Conservation (phyloP, 37 sponge, comb jelly and placozoan species). For the Eunapius fragilis region DNA sequence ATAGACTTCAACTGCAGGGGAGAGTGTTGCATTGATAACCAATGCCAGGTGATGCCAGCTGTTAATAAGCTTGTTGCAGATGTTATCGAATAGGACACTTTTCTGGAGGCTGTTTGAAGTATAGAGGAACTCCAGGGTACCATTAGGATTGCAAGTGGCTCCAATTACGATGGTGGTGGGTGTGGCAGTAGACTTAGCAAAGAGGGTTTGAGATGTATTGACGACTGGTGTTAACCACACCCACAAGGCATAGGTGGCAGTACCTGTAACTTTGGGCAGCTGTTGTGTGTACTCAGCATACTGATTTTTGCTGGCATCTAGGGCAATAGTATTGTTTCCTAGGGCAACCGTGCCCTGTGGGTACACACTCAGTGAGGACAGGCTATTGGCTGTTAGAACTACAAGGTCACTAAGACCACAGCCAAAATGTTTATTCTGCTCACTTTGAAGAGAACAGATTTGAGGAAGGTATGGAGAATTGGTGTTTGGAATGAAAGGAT, state of each 20-base stretch:
- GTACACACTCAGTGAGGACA: background rate
- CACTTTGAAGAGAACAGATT: conserved; percentile 35
- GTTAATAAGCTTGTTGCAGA: conserved; percentile 32
- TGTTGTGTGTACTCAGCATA: conserved; percentile 15
- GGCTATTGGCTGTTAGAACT: background rate
- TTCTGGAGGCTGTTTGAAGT: background rate
- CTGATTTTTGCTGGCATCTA: conserved; percentile 27
- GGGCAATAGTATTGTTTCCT: conserved; percentile 12
- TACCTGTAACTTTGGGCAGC: background rate
- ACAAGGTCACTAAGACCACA: conserved; percentile 35
- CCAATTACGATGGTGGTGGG: conserved; percentile 8
- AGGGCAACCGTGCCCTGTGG: background rate
- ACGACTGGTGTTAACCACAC: conserved; percentile 37
- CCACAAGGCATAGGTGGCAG: conserved; percentile 52
- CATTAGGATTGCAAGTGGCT: conserved; percentile 25
- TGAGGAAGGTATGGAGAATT: conserved; percentile 11
- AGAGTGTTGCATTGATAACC: conserved; percentile 11
- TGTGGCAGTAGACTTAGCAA: conserved; percentile 43
- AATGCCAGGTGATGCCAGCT: conserved; percentile 78
- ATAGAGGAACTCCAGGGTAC: conserved; percentile 47
- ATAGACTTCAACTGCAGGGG: conserved; percentile 20
- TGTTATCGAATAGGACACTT: conserved; percentile 25
- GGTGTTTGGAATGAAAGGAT: conserved; percentile 48
- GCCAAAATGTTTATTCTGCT: conserved; percentile 12
- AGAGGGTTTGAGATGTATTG: conserved; percentile 11